Evolutionary conservation across 2,113 vertebrate species (phyloP), one percentile per base, ranked within the genome.

Genomic region (Mobula birostris): DNA sequence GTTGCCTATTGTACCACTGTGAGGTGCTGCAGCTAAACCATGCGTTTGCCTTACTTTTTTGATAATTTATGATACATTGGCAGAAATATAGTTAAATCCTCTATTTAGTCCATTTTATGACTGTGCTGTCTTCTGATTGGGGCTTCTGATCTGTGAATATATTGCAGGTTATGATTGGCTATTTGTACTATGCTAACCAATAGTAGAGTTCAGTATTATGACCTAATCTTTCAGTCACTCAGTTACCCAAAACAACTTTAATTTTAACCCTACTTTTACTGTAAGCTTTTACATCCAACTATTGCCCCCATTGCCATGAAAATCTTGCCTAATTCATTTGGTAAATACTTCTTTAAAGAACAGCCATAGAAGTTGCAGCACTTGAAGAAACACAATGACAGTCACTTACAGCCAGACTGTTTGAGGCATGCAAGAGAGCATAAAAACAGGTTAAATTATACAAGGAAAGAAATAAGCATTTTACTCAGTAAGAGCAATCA

Each of bases 191-290:
- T 7, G 5, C 29, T 29, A 68, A 63, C 85, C 61, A 90, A 90
- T 90, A 29, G 85, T 7, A 17, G 27, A 66, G 85, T 36, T 90
- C 14, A 66, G 5, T 90, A 2, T 24, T 66, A 68, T 68, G 61
- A 36, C 61, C 63, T 90, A 61, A 61, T 90, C 85, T 90, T 90
- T 66, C 32, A 90, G 85, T 66, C 27, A 32, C 85, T 61, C 77
- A 61, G n/a, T 29, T 36, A 17, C 85, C 15, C 61, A 79, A 79
- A 24, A 36, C 77, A 19, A 90, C n/a, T 66, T 66, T 88, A 66
- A 32, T 90, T 90, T 90, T 90, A 90, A 90, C 85, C 29, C 85
- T 66, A 15, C 17, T 90, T 90, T 68, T 90, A n/a, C 61, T 90
- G 61, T 66, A 90, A 19, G 61, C 29, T 90, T 36, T 5, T 48